Conservation (phyloP, 2,888 invertebrate species). For the Habroteleia sp. region DNA sequence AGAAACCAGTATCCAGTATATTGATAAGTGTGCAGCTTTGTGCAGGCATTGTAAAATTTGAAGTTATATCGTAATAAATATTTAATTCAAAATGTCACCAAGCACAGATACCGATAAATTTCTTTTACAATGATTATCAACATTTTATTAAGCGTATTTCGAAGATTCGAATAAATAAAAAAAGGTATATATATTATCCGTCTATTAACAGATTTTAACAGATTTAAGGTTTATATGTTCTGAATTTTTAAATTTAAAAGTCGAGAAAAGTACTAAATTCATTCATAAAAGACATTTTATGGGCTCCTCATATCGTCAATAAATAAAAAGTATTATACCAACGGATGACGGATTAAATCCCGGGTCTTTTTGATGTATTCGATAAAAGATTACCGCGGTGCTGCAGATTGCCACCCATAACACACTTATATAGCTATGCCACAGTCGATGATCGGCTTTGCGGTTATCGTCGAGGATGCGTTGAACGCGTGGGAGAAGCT, state of each 20-base stretch:
- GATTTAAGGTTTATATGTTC: too few species aligned
- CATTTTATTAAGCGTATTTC: too few species aligned
- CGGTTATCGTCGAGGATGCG: conserved; percentile 47
- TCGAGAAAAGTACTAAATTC: not conserved
- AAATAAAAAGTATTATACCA: conserved; percentile 40
- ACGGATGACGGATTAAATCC: conserved; percentile 31
- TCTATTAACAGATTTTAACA: too few species aligned
- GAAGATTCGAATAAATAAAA: too few species aligned
- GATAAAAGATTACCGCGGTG: conserved; percentile 45
- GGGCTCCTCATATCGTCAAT: conserved; percentile 1
- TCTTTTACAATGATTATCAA: too few species aligned
- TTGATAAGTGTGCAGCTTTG: too few species aligned
- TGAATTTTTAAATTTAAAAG: not conserved
- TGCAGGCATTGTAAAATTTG: too few species aligned
- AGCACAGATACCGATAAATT: too few species aligned
- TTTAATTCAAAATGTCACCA: too few species aligned
- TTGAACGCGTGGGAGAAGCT: conserved; percentile 41
- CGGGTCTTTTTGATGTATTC: conserved; percentile 41
- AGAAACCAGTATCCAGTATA: too few species aligned
- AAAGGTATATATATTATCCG: too few species aligned
- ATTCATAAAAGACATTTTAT: conserved; percentile 5
- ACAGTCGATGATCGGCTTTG: conserved; percentile 52
- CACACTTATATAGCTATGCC: conserved; percentile 22
- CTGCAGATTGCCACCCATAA: conserved; percentile 40
- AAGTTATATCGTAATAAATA: too few species aligned